Conservation (phyloP, 1,140 invertebrate genomes). For the Drosophila bocqueti region DNA sequence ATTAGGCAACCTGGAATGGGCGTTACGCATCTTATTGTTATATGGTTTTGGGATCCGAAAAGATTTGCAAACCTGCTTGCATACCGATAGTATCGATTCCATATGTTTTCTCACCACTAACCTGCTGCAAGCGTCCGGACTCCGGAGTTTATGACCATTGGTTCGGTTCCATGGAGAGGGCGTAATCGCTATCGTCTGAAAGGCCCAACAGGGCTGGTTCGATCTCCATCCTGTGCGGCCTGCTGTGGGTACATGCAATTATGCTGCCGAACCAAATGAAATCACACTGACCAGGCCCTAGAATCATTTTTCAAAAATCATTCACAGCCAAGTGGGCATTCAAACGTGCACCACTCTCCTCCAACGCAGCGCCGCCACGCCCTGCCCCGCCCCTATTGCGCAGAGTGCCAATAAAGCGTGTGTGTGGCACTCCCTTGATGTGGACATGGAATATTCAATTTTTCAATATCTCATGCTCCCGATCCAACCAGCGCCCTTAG, state of each 20-base stretch:
- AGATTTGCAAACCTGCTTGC: neutral
- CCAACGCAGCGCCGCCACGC: neutral
- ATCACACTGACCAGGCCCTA: slow-evolving; percentile 56
- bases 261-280: slow-evolving; percentile 71
- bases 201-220: slow-evolving; percentile 12
- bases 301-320: slow-evolving; percentile 80
- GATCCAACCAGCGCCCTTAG: slow-evolving; percentile 31
- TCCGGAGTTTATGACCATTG: slow-evolving; percentile 3
- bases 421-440: slow-evolving; percentile 43
- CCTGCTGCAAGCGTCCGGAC: neutral
- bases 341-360: slow-evolving; percentile 54
- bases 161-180: slow-evolving; percentile 11
- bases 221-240: slow-evolving; percentile 11
- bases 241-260: slow-evolving; percentile 68
- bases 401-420: slow-evolving; percentile 69
- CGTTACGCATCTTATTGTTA: neutral
- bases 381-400: slow-evolving; percentile 17
- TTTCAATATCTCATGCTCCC: slow-evolving; percentile 78
- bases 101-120: neutral
- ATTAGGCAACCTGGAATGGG: neutral
- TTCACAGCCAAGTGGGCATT: slow-evolving; percentile 78
- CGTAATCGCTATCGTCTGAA: slow-evolving; percentile 7
- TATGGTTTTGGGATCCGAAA: neutral
- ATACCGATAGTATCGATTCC: slow-evolving; percentile 1
- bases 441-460: slow-evolving; percentile 81